Percentiles rank a stretch among this genome's conserved stretches.
phyloP scores from a whole-genome alignment of 2,888 invertebrate species.

The Ornithoptera alexandrae region DNA sequence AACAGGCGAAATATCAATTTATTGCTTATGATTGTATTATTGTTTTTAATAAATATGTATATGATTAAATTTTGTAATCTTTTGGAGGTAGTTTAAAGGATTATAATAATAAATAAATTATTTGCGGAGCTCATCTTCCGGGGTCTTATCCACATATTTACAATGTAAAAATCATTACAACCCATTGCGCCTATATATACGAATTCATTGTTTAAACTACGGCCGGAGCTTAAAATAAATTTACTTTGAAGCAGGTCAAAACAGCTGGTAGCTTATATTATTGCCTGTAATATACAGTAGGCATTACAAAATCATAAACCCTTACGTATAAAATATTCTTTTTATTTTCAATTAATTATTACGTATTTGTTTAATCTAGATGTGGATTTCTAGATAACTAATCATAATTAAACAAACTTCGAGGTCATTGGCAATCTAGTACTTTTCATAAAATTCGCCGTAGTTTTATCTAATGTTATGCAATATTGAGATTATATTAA shows the following conservation, averaged over 20 bases:
- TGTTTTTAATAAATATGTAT: too few relatives aligned
- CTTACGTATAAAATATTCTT: not conserved
- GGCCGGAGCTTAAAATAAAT: constrained; percentile 62
- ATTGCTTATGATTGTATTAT: too few relatives aligned
- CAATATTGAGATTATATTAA: not conserved
- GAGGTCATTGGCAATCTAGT: constrained; percentile 14
- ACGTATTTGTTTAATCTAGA: constrained; percentile 30
- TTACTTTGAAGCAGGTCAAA: constrained; percentile 53
- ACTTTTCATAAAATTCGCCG: not conserved
- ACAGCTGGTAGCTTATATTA: constrained; percentile 39
- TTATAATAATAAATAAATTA: not conserved
- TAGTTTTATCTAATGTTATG: not conserved
- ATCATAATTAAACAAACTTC: constrained; percentile 48
- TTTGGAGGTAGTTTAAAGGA: not conserved
- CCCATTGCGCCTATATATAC: constrained; percentile 63
- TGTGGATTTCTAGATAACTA: constrained; percentile 39
- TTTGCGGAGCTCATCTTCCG: not conserved
- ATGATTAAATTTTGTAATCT: not conserved
- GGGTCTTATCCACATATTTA: constrained; percentile 48
- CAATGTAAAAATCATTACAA: constrained; percentile 60
- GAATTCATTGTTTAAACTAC: constrained; percentile 67
- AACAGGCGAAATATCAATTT: too few relatives aligned
- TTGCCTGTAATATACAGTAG: constrained; percentile 9
- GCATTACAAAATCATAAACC: constrained; percentile 22
- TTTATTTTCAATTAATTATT: constrained; percentile 5